These are phyloP conservation scores for Anarsia innoxiella DNA, from an alignment of 2,888 invertebrate species.

Conservation along the genomic window DNA sequence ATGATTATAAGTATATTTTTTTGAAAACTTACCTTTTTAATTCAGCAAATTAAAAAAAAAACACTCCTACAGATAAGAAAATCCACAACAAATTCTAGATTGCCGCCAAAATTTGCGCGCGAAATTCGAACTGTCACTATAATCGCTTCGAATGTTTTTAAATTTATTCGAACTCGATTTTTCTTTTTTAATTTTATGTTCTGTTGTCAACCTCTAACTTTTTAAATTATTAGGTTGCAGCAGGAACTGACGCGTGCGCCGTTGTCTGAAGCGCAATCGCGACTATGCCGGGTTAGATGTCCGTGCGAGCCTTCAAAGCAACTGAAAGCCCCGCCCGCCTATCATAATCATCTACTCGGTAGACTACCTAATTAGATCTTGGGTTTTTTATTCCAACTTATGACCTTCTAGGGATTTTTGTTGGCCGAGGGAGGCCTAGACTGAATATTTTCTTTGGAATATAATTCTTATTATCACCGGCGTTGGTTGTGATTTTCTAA, in stretches of 20 bases:
- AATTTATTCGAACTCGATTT: conserved; percentile 31
- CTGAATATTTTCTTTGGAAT: too few relatives aligned
- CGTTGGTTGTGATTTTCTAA: too few relatives aligned
- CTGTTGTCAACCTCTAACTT: conserved; percentile 54
- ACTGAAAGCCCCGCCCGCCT: conserved; percentile 54
- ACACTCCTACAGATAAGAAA: too few relatives aligned
- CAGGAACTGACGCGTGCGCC: conserved; percentile 58
- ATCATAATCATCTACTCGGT: conserved; percentile 36
- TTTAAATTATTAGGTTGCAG: conserved; percentile 48
- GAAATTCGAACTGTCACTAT: conserved; percentile 29
- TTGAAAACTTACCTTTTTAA: too few relatives aligned
- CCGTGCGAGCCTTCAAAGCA: conserved; percentile 58
- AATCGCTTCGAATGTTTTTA: conserved; percentile 28
- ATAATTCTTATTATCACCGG: too few relatives aligned
- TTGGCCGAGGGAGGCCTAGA: too few relatives aligned
- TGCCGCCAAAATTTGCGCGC: conserved; percentile 42
- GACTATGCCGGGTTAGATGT: conserved; percentile 38
- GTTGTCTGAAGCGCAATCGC: conserved; percentile 40
- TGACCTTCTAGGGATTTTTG: too few relatives aligned
- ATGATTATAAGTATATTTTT: too few relatives aligned
- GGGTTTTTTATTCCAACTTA: too few relatives aligned
- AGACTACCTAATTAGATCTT: conserved; percentile 7
- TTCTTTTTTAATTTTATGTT: conserved; percentile 19
- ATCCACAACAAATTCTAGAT: conserved; percentile 30
- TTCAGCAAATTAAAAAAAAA: too few relatives aligned